These are phyloP conservation scores for Poeciliopsis gracilis DNA, from an alignment of 2,797 vertebrate species.

Conservation along the genomic window DNA sequence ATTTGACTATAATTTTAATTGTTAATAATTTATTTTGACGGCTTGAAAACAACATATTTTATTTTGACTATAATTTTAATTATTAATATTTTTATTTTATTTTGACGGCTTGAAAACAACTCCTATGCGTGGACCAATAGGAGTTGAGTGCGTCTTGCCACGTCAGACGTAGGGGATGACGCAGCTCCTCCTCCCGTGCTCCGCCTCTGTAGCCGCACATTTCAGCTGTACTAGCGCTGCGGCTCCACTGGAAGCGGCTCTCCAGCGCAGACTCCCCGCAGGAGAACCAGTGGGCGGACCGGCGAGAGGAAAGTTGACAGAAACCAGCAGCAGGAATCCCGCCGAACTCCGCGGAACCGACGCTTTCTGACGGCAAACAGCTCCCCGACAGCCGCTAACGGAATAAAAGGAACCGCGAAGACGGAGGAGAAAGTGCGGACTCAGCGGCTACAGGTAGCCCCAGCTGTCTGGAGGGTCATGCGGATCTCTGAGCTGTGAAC, in stretches of 20 bases:
- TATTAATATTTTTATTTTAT: background rate
- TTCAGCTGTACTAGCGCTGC: constrained; percentile 45
- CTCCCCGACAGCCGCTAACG: constrained; percentile 24
- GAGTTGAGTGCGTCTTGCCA: constrained; percentile 46
- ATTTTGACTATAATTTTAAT: too few relatives aligned
- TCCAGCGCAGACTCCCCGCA: constrained; percentile 30
- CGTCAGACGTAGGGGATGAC: constrained; percentile 75
- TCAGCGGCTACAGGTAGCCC: constrained; percentile 61
- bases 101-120: background rate
- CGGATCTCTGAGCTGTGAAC: constrained; percentile 68
- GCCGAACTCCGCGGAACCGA: constrained; percentile 21
- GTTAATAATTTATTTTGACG: background rate
- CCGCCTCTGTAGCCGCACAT: constrained; percentile 50
- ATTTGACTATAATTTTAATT: too few relatives aligned
- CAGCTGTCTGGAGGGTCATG: constrained; percentile 75
- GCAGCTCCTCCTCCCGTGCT: constrained; percentile 24
- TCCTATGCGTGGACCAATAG: constrained; percentile 46
- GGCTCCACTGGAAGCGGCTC: constrained; percentile 65
- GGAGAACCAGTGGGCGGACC: constrained; percentile 58
- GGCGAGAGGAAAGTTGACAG: constrained; percentile 56
- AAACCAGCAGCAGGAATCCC: constrained; percentile 32
- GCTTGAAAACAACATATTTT: background rate
- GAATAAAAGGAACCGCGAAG: constrained; percentile 42
- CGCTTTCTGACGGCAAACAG: constrained; percentile 1
- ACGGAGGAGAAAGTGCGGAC: constrained; percentile 22